These are phyloP conservation scores for Tilapia sparmanii DNA, from an alignment of 2,113 vertebrate genomes.

Conservation along the genomic window DNA sequence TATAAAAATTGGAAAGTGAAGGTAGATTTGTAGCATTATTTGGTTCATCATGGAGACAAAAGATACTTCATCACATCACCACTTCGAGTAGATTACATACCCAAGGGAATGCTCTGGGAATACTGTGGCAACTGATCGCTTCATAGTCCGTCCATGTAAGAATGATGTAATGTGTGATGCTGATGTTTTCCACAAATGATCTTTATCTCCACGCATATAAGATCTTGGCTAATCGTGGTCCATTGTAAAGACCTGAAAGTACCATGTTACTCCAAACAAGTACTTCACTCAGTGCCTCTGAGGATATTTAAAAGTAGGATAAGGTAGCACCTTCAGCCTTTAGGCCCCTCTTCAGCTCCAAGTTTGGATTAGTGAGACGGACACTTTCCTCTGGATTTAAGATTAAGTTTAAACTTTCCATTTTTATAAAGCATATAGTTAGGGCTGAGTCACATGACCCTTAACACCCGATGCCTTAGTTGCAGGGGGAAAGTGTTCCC, in stretches of 20 bases:
- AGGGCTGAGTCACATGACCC: neutral
- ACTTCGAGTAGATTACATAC: neutral
- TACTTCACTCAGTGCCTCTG: neutral
- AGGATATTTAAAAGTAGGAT: neutral
- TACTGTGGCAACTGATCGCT: neutral
- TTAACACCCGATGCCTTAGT: neutral
- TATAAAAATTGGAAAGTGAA: neutral
- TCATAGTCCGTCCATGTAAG: neutral
- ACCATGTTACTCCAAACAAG: neutral
- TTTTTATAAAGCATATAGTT: neutral
- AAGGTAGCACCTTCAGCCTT: neutral
- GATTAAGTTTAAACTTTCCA: neutral
- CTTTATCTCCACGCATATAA: neutral
- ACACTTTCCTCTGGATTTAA: neutral
- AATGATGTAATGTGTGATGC: neutral
- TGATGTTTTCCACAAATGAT: neutral
- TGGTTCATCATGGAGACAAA: neutral
- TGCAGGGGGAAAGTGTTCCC: fast-evolving
- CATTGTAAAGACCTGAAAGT: fast-evolving
- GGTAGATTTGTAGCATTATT: neutral
- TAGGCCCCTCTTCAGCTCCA: neutral
- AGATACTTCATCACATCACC: neutral
- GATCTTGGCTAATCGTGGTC: neutral
- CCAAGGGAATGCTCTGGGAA: neutral
- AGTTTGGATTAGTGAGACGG: neutral